Conservation (phyloP, 2,888 invertebrate species). For the Tineola bisselliella region DNA sequence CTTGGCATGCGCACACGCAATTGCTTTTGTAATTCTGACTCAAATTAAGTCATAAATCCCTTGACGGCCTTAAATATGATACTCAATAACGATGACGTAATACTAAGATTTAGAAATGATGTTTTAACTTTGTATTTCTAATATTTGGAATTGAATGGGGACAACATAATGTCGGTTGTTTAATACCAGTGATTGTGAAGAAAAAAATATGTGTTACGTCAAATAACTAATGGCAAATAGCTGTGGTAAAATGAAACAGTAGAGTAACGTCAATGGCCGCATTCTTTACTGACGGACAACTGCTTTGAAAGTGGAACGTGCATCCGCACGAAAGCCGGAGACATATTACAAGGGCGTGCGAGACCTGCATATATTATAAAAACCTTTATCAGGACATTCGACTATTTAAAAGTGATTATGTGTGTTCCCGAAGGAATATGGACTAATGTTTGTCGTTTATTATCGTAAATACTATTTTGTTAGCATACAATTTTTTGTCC, state of each 20-base stretch:
- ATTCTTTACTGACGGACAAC: constrained; percentile 42
- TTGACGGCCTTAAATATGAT: not conserved
- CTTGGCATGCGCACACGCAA: not conserved
- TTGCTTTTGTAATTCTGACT: not conserved
- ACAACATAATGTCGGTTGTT: too few relatives aligned
- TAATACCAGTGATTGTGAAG: too few relatives aligned
- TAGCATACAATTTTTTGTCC: too few relatives aligned
- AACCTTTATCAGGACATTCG: too few relatives aligned
- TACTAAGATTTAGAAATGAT: not conserved
- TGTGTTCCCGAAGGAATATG: too few relatives aligned
- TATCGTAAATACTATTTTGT: too few relatives aligned
- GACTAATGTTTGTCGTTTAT: too few relatives aligned
- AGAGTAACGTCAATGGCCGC: constrained; percentile 35
- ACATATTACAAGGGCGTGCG: constrained; percentile 4
- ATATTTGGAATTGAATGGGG: too few relatives aligned
- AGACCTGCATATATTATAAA: not conserved
- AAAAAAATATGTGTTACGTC: constrained; percentile 22
- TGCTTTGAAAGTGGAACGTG: constrained; percentile 46
- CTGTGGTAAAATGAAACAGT: not conserved
- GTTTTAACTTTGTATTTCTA: not conserved
- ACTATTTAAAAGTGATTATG: too few relatives aligned
- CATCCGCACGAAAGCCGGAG: constrained; percentile 30
- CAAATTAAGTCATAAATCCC: not conserved
- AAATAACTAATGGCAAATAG: not conserved
- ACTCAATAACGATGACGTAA: not conserved